These are phyloP conservation scores for Amaurobius ferox DNA, from an alignment of 2,888 invertebrate genomes.

Conservation along the genomic window DNA sequence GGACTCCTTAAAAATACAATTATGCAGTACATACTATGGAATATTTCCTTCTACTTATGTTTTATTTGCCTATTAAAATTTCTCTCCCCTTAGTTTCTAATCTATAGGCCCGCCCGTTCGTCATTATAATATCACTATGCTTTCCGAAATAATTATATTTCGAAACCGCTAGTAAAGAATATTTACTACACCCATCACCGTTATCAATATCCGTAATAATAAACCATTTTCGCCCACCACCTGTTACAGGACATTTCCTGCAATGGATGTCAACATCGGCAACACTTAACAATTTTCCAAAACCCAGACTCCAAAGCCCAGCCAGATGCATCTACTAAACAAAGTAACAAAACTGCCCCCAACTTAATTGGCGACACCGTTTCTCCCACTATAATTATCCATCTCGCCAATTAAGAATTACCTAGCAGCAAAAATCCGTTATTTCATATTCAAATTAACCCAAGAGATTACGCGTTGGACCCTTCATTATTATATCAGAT, in stretches of 20 bases:
- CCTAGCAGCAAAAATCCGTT: constrained; percentile 37
- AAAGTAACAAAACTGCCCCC: not conserved
- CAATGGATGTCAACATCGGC: not conserved
- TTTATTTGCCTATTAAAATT: too few relatives aligned
- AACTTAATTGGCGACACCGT: constrained; percentile 46
- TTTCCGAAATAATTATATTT: too few relatives aligned
- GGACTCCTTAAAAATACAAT: too few relatives aligned
- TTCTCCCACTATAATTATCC: constrained; percentile 26
- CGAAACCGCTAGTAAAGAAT: too few relatives aligned
- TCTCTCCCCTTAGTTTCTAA: too few relatives aligned
- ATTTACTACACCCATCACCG: too few relatives aligned
- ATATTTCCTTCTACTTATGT: too few relatives aligned
- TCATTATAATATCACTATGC: too few relatives aligned
- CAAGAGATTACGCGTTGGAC: constrained; percentile 24
- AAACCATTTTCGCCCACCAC: not conserved
- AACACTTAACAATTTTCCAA: not conserved
- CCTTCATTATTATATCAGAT: constrained; percentile 27
- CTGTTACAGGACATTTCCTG: not conserved
- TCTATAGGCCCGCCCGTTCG: too few relatives aligned
- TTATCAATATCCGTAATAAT: not conserved
- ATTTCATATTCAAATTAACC: constrained; percentile 66
- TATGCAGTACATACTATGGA: too few relatives aligned
- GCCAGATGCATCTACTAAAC: constrained; percentile 4
- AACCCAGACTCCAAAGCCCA: not conserved
- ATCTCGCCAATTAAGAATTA: constrained; percentile 38